Base-by-base conservation (phyloP, 2,113 vertebrate genomes). In the Cheirogaleus medius region DNA sequence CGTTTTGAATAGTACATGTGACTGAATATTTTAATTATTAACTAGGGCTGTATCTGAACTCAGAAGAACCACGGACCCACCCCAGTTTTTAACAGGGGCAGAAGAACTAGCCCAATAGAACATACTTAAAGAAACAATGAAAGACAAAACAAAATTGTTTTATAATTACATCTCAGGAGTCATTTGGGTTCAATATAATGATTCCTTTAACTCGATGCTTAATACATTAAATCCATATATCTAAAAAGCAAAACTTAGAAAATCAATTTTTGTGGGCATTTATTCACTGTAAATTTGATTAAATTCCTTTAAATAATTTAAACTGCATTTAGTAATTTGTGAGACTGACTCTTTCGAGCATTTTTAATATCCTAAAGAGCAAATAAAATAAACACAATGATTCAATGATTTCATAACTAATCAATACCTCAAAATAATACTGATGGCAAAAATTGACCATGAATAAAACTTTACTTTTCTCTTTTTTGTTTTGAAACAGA, bases 221-320 rank as follows among this genome's bases (percentile, higher is more conserved):
- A 94, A 76, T 91, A 73, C 17, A 81, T 96, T 93, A 93, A 91
- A 76, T 52, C 25, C 29, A 32, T 3, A 18, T 44, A 77, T 66
- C 5, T 66, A 81, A 66, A 94, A 86, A 82, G 27, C 8, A 91
- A 87, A 58, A 84, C 18, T 66, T 88, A 18, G 34, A 96, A 94
- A 94, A 64, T 96, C 34, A 27, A 47, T 87, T 88, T 85, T 83
- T 73, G 27, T 80, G n/a, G 20, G 34, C 90, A 58, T 23, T 71
- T 94, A 86, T 87, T 92, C 78, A 85, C 56, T 85, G 32, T 32
- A 93, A 76, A 56, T 69, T 73, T 81, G 63, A 85, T 86, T 90
- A 91, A 94, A 87, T 82, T 39, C 12, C 52, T 84, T 94, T 85
- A 81, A 93, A 84, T n/a, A 95, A 76, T 74, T 88, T 88, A 63